Evolutionary conservation across 2,113 vertebrate genomes (phyloP).

Genomic region (Ptilorrhoa leucosticta): DNA sequence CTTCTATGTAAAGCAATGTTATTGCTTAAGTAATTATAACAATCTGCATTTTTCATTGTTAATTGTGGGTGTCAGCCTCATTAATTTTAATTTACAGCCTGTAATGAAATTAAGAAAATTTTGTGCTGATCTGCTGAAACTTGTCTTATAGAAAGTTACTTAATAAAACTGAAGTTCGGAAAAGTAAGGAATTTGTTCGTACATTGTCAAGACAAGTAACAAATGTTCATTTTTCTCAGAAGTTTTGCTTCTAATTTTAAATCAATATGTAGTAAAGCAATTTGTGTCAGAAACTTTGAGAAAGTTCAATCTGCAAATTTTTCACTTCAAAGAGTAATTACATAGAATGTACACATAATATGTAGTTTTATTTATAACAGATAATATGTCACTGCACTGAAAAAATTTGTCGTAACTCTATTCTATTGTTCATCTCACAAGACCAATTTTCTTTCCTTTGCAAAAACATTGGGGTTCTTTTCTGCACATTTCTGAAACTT

Average conservation of each 20-base stretch:
- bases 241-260: conserved; percentile 48
- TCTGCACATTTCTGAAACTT: background rate
- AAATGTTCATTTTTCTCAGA: conserved; percentile 13
- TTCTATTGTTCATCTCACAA: background rate
- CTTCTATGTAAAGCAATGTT: conserved; percentile 95
- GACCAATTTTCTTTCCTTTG: background rate
- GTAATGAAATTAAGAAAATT: conserved; percentile 99
- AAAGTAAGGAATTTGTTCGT: conserved; percentile 64
- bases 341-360: conserved; percentile 27
- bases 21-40: conserved; percentile 99
- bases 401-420: background rate
- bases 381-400: background rate
- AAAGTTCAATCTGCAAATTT: conserved; percentile 45
- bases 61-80: conserved; percentile 99
- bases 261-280: conserved; percentile 5
- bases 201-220: conserved; percentile 43
- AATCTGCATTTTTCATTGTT: conserved; percentile 99
- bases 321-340: conserved; percentile 45
- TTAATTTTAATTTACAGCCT: conserved; percentile 99
- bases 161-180: conserved; percentile 77
- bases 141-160: conserved; percentile 82
- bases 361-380: conserved; percentile 19
- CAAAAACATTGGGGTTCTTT: background rate
- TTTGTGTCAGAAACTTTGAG: conserved; percentile 48
- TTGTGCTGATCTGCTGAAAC: conserved; percentile 99